Evolutionary conservation across 2,888 invertebrate species (phyloP), one percentile per base, ranked within the genome.

Genomic region (Archips crataeganus): DNA sequence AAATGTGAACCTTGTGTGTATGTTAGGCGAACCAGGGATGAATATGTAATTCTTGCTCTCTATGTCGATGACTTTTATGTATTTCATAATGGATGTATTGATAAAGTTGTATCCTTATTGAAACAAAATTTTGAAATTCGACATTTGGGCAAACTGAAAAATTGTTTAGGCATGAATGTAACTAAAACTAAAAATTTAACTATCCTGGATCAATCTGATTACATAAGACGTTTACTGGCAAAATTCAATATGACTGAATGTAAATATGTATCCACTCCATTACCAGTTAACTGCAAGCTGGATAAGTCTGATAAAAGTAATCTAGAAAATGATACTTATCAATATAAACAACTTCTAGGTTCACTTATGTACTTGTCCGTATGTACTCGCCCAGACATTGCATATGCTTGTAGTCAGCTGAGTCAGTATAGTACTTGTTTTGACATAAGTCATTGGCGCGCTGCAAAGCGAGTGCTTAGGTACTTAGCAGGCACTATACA

Each of bases 331-430:
- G 45, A 68, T 34, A 8, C 39, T 10, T 70, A 71, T 67, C 34
- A 61, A 9, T 61, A 23, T 62, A 62, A 42, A 23, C n/a, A 62
- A 10, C 3, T 62, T 10, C 1, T 76, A 6, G 76, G 76, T 8
- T 57, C 66, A 57, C 15, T 77, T 2, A 77, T 76, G 76, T 79
- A 79, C 32, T 49, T 76, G 39, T 57, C 74, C 13, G 77, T 79
- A n/a, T 74, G 70, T 49, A 77, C 77, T 23, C 47, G 77, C 5
- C 78, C 77, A 23, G 79, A 79, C 39, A 77, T 79, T 42, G 9
- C 76, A n/a, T 77, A 61, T 70, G 49, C 75, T 13, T 70, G 61
- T 36, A 76, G 75, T 65, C 57, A 76, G 8, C 34, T 78, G 10
- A 75, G 77, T 59, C 79, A 79, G 36, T 78, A 76, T 72, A 75